Evolutionary conservation across 1,140 invertebrate genomes (phyloP), one percentile per base, ranked within the genome.

Genomic region (Belonocnema kinseyi): DNA sequence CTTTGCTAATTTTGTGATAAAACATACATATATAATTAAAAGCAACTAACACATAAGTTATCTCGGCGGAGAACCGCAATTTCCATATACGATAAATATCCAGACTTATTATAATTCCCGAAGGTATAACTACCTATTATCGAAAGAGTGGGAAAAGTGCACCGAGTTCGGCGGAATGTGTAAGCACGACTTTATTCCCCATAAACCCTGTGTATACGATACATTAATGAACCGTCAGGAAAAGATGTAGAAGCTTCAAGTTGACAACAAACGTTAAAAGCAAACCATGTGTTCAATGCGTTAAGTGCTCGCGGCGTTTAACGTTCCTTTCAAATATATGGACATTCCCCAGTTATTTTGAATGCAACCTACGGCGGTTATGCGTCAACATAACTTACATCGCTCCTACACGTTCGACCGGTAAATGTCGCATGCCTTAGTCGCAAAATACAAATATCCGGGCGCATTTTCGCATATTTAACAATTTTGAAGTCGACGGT

Each of bases 271-370:
- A 46, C 81, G 79, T 46, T 58, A 70, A 83, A 77, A 56, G 51
- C 70, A 70, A 77, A 80, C 76, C 80, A 81, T 84, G 82, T 81
- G 83, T 82, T 81, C 82, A 81, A 84, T 75, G 77, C 75, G 79
- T 79, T 83, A 83, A 79, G 72, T 66, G 79, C 54, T 33, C 75
- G 53, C 26, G 8, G 71, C n/a, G 70, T 79, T 84, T 83, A 83
- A 79, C 77, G 82, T 82, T 78, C 74, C 74, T 46, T 12, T n/a
- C 52, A 66, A 54, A 83, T 82, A 78, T 78, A 83, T 76, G 77
- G 61, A 82, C 77, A 77, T 81, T 83, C 83, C 80, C 77, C 40
- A 33, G 77, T 84, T 84, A 84, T 80, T 83, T 76, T 76, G 76
- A 82, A 84, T 77, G 76, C 82, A 75, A 70, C 40, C n/a, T 56